Percentiles rank a stretch among this genome's conserved stretches.
phyloP scores from a whole-genome alignment of 2,797 vertebrate genomes.

The Acrossocheilus fasciatus region DNA sequence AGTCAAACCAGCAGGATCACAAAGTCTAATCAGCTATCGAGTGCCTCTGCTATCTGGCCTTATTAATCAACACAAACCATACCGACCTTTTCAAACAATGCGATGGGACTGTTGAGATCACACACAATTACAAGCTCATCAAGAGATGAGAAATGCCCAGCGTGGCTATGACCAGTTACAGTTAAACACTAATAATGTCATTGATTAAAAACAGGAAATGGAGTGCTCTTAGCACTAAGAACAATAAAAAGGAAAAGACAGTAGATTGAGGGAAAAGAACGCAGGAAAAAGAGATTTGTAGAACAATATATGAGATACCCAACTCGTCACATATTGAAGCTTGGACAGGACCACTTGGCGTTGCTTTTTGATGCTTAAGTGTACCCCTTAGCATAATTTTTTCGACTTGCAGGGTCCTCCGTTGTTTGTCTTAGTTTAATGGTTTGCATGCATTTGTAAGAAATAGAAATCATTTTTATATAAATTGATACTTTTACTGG shows the following conservation, averaged over 20 bases:
- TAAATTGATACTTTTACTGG: no score
- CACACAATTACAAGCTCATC: slow-evolving; percentile 23
- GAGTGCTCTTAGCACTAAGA: not conserved
- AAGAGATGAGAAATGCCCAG: slow-evolving; percentile 15
- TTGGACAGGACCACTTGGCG: no score
- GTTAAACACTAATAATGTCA: slow-evolving; percentile 7
- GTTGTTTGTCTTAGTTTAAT: no score
- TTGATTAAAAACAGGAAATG: not conserved
- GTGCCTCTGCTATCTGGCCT: slow-evolving; percentile 38
- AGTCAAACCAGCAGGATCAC: slow-evolving; percentile 49
- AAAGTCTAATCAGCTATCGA: slow-evolving; percentile 54
- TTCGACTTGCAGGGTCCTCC: no score
- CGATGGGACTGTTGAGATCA: slow-evolving; percentile 30
- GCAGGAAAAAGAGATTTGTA: not conserved
- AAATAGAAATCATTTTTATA: no score
- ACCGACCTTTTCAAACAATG: slow-evolving; percentile 51
- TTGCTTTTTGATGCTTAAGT: no score
- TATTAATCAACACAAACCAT: slow-evolving; percentile 56
- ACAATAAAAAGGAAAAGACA: not conserved
- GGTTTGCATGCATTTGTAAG: no score
- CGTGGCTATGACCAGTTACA: not conserved
- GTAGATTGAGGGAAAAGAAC: not conserved
- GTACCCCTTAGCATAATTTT: no score
- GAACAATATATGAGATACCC: no score
- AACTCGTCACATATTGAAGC: no score